Evolutionary conservation across 1,140 invertebrate species (phyloP).

Genomic region (Melitaea cinxia): DNA sequence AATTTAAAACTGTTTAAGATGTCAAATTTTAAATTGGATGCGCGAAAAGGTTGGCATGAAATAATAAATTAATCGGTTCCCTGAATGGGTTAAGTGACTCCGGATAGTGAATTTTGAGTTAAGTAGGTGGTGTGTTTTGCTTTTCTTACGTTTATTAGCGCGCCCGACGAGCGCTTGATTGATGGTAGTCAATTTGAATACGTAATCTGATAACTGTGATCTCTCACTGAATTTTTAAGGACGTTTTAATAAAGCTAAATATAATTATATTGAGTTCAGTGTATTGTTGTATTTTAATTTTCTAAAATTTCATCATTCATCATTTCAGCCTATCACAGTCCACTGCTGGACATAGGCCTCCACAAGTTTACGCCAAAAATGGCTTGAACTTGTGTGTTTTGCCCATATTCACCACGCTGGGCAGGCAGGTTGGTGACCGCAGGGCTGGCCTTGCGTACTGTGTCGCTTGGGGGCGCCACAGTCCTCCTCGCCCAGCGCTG

Average conservation of each 20-base stretch:
- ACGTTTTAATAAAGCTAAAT: neutral
- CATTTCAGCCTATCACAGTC: too few relatives aligned
- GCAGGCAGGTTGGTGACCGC: too few relatives aligned
- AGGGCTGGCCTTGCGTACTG: too few relatives aligned
- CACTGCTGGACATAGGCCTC: too few relatives aligned
- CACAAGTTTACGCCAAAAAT: too few relatives aligned
- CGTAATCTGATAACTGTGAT: slow-evolving; percentile 27
- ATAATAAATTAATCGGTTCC: slow-evolving; percentile 79
- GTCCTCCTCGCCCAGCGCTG: too few relatives aligned
- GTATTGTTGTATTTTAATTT: neutral
- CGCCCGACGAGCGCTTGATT: slow-evolving; percentile 14
- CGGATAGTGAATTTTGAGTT: slow-evolving; percentile 66
- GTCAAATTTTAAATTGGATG: slow-evolving; percentile 81
- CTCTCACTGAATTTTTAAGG: slow-evolving; percentile 22
- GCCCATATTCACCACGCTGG: too few relatives aligned
- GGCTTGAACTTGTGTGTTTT: too few relatives aligned
- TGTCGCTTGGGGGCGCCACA: too few relatives aligned
- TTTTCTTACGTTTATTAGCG: slow-evolving; percentile 36
- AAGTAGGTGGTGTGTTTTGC: slow-evolving; percentile 41
- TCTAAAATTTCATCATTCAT: too few relatives aligned
- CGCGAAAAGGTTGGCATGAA: slow-evolving; percentile 69
- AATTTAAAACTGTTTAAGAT: slow-evolving; percentile 81
- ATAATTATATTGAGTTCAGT: neutral
- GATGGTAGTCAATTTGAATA: slow-evolving; percentile 34
- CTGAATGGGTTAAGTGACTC: slow-evolving; percentile 58